Conservation (phyloP, 2,113 vertebrate genomes). For the Eleginops maclovinus region DNA sequence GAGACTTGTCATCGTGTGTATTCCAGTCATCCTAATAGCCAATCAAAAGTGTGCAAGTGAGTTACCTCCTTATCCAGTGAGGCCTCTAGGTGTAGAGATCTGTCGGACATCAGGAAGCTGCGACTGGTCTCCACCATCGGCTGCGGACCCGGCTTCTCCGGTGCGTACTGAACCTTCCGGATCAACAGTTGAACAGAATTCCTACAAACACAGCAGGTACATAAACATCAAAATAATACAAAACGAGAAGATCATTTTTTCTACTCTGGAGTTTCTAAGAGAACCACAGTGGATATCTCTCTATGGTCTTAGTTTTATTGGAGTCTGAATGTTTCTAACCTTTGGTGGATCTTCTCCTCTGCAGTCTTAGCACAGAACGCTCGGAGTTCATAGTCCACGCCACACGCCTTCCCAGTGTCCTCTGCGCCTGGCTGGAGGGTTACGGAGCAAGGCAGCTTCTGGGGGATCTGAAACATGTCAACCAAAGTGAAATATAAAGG, state of each 20-base stretch:
- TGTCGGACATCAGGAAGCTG: conserved; percentile 90
- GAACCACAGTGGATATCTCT: not conserved
- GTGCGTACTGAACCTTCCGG: conserved; percentile 90
- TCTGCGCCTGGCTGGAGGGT: conserved; percentile 90
- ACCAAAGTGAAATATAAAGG: not conserved
- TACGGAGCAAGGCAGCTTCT: conserved; percentile 90
- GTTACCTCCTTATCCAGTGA: conserved; percentile 90
- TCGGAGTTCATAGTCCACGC: conserved; percentile 90
- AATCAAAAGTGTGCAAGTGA: not conserved
- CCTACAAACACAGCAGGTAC: conserved; percentile 65
- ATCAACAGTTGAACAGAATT: conserved; percentile 89
- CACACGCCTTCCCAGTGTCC: conserved; percentile 85
- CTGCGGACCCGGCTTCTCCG: conserved; percentile 88
- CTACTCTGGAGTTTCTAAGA: no score
- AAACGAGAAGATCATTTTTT: no score
- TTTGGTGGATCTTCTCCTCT: conserved; percentile 91
- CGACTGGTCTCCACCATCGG: conserved; percentile 88
- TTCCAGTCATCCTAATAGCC: not conserved
- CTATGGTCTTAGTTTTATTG: not conserved
- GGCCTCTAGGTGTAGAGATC: conserved; percentile 87
- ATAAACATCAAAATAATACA: no score
- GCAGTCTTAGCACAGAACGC: conserved; percentile 88
- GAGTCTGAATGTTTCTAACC: conserved; percentile 82
- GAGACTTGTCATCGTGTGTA: not conserved
- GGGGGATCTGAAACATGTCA: conserved; percentile 83